Evolutionary conservation across 2,888 invertebrate species (phyloP).

Genomic region (Uloborus plumipes): DNA sequence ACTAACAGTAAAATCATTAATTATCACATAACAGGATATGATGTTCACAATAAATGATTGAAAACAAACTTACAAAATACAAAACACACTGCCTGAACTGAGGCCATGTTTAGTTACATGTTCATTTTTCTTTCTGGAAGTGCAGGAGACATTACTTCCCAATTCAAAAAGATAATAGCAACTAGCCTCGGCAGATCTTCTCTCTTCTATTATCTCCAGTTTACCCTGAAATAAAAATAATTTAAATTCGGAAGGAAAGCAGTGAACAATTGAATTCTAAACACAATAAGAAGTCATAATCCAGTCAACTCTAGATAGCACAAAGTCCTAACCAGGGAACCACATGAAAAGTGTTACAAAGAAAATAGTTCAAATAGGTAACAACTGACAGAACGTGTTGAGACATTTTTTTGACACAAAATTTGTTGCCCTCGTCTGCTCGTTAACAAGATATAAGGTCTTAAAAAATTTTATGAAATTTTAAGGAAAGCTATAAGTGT

Average conservation of each 20-base stretch:
- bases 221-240: slow-evolving; percentile 60
- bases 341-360: too few species aligned
- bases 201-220: slow-evolving; percentile 69
- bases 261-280: too few species aligned
- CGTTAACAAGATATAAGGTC: too few species aligned
- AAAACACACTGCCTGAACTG: slow-evolving; percentile 70
- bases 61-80: slow-evolving; percentile 70
- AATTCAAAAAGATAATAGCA: slow-evolving; percentile 72
- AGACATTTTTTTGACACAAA: too few species aligned
- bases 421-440: too few species aligned
- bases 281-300: too few species aligned
- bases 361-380: too few species aligned
- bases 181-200: slow-evolving; percentile 46
- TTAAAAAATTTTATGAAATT: too few species aligned
- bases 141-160: slow-evolving; percentile 42
- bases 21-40: not conserved
- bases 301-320: too few species aligned
- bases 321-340: too few species aligned
- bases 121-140: slow-evolving; percentile 43
- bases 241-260: not conserved
- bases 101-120: slow-evolving; percentile 68
- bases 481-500: too few species aligned
- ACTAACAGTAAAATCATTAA: not conserved
- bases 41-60: not conserved
- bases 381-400: too few species aligned